Evolutionary conservation across 2,888 invertebrate species (phyloP).

Genomic region (Papilio elwesi): DNA sequence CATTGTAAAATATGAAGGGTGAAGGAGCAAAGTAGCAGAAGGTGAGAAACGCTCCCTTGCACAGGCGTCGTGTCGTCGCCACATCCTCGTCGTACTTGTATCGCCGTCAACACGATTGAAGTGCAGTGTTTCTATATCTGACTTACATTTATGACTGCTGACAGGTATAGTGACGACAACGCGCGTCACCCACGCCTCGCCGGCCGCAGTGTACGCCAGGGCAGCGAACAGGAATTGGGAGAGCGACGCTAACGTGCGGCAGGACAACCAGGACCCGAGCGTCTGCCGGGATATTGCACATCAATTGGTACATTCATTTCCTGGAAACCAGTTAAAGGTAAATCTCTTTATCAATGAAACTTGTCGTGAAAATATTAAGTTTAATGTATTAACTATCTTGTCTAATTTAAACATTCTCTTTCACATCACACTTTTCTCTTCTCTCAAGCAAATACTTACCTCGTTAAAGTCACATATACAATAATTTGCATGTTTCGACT

Average conservation of each 20-base stretch:
- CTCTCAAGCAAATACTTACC: no score
- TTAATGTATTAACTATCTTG: not conserved
- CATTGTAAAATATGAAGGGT: no score
- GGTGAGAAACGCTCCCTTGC: no score
- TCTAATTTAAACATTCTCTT: not conserved
- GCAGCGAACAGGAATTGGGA: constrained; percentile 89
- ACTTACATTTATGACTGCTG: not conserved
- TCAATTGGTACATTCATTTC: constrained; percentile 85
- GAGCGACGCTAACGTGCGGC: constrained; percentile 83
- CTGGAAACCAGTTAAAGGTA: constrained; percentile 86
- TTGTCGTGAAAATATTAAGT: no score
- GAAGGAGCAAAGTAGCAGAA: no score
- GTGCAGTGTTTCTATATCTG: no score
- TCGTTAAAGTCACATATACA: no score
- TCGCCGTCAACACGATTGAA: no score
- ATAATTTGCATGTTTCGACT: no score
- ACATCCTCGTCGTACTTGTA: no score
- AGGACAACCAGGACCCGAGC: constrained; percentile 67
- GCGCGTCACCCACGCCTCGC: constrained; percentile 91
- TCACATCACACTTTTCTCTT: no score
- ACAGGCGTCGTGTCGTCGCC: no score
- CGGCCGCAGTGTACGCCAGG: constrained; percentile 86
- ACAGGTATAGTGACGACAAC: constrained; percentile 89
- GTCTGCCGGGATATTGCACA: constrained; percentile 88
- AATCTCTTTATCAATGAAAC: constrained; percentile 65